Base-by-base conservation (phyloP, 2,797 vertebrate species). In the Yasuhikotakia modesta region DNA sequence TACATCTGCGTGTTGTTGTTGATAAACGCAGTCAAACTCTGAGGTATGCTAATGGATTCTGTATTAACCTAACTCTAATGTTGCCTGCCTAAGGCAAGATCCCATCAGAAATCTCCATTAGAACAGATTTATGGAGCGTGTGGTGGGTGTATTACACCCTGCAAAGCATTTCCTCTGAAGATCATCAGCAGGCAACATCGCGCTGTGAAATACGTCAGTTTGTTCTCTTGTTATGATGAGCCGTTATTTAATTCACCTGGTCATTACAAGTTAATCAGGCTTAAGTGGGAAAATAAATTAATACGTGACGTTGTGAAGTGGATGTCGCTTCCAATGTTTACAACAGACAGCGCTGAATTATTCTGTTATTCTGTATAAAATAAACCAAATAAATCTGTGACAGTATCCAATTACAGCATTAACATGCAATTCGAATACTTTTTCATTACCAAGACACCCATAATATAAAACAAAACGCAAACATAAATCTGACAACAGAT, bases 221-320 rank as follows among this genome's bases (percentile, higher is more conserved):
- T 43, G 46, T 55, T 39, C 16, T 7, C n/a, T 45, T 57, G 19
- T 39, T 65, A 65, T 53, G 61, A 75, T 75, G 50, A 67, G 17
- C 50, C 57, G 45, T 61, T 16, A 39, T 76, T 75, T 75, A 55
- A 79, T 64, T 35, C 35, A 46, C 43, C 70, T 64, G 19, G 52
- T 73, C 57, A 57, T 57, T 35, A 66, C 2, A 50, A 10, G 39
- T 52, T 50, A 73, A 66, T 79, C 14, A 76, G 39, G 22, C 22
- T 67, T 73, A 55, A 79, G 27, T 55, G 50, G 70, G 32, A 27
- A 75, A 76, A 58, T 30, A 32, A 63, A 75, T 57, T 21, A 32
- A 46, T 45, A 66, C 45, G 21, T 55, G 24, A 22, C 45, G 55
- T 55, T 22, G 52, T 17, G 45, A 39, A 76, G 35, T 76, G 64